A percentile compares a stretch with the other conserved stretches of the same genome.
Conservation (phyloP, 2,888 invertebrate genomes). For the Macrosoma leucophasiata region DNA sequence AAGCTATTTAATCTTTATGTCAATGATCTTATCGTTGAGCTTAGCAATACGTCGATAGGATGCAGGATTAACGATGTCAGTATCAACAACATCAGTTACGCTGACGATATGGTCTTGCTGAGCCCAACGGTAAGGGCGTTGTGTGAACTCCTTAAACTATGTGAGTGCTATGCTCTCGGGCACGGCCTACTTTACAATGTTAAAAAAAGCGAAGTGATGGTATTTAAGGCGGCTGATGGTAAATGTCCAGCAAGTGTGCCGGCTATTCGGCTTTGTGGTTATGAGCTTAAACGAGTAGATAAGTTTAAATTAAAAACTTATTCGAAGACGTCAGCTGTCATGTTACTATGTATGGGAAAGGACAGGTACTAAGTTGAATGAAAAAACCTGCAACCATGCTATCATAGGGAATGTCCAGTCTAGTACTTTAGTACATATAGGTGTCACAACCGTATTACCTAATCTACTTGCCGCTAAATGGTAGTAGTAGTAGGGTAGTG, state of each 20-base stretch:
- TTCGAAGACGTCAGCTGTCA: too few relatives aligned
- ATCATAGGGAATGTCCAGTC: too few relatives aligned
- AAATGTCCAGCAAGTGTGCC: conserved; percentile 8
- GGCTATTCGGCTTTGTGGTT: conserved; percentile 1
- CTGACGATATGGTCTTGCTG: conserved; percentile 14
- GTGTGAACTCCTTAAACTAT: conserved; percentile 7
- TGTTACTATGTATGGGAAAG: too few relatives aligned
- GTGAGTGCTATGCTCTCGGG: conserved; percentile 7
- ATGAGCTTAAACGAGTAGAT: background rate
- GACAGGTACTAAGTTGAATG: too few relatives aligned
- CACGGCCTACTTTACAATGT: conserved; percentile 7
- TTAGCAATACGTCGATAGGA: conserved; percentile 12
- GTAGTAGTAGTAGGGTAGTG: too few relatives aligned
- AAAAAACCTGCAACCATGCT: too few relatives aligned
- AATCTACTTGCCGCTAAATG: too few relatives aligned
- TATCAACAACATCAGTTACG: conserved; percentile 15
- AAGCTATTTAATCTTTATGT: conserved; percentile 12
- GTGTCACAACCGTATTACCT: too few relatives aligned
- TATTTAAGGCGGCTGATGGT: conserved; percentile 9
- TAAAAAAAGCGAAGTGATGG: conserved; percentile 3
- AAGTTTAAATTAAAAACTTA: too few relatives aligned
- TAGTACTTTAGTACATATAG: too few relatives aligned
- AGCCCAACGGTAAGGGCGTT: too few relatives aligned
- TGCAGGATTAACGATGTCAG: conserved; percentile 9
- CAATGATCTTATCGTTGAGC: conserved; percentile 13